These are phyloP conservation scores for Eptesicus fuscus DNA, from an alignment of 2,113 vertebrate genomes.

Conservation along the genomic window DNA sequence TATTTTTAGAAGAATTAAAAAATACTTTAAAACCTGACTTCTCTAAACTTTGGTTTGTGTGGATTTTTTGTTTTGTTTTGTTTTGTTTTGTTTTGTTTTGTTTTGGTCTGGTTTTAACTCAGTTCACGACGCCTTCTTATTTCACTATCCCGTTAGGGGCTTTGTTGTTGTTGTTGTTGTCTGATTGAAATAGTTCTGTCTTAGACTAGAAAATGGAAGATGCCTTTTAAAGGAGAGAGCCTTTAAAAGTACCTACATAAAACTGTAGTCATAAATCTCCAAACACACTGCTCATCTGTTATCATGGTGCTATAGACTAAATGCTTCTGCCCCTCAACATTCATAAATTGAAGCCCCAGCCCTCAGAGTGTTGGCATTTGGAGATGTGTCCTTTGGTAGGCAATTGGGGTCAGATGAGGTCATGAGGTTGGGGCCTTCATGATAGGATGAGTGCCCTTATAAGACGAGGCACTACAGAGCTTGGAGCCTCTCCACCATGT, in stretches of 20 bases:
- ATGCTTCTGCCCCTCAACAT: not conserved
- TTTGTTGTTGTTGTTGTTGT: too few species aligned
- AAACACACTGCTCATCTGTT: not conserved
- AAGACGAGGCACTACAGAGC: not conserved
- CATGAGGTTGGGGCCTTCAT: not conserved
- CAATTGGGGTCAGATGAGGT: not conserved
- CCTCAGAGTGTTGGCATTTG: not conserved
- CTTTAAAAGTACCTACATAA: not conserved
- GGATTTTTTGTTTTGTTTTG: too few species aligned
- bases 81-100: not conserved
- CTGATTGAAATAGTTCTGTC: not conserved
- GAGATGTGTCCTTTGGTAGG: not conserved
- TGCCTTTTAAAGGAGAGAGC: not conserved
- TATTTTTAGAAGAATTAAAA: not conserved
- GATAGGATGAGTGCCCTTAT: not conserved
- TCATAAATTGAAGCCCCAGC: not conserved
- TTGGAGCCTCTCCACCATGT: not conserved
- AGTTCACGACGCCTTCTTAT: not conserved
- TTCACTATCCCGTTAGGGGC: not conserved
- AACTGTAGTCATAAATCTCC: not conserved
- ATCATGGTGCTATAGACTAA: not conserved
- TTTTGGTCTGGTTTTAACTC: conserved; percentile 5
- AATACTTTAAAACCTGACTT: conserved; percentile 5
- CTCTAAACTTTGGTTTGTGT: conserved; percentile 19
- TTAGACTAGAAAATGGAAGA: not conserved